A percentile compares a stretch with the other conserved stretches of the same genome.
Evolutionary conservation across 2,113 vertebrate genomes (phyloP).

Genomic region (Phaethon lepturus): DNA sequence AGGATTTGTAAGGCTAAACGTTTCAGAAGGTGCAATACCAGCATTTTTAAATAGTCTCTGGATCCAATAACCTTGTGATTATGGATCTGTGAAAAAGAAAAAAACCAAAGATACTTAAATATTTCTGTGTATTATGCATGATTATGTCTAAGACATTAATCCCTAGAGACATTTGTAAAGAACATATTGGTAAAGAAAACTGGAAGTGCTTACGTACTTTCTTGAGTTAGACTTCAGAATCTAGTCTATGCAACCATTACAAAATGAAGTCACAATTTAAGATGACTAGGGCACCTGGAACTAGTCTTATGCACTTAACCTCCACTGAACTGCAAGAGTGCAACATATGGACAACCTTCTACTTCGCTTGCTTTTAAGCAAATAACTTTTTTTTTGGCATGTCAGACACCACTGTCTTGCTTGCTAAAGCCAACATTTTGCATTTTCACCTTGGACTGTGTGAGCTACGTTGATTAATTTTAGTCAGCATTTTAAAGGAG

Average conservation of each 20-base stretch:
- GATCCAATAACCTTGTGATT: conserved; percentile 73
- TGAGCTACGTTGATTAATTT: neutral
- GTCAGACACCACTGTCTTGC: neutral
- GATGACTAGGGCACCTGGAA: neutral
- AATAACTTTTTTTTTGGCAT: neutral
- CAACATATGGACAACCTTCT: neutral
- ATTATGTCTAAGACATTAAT: neutral
- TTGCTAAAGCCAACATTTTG: neutral
- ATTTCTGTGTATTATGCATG: neutral
- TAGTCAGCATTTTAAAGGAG: neutral
- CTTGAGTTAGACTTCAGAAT: neutral
- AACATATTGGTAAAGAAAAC: neutral
- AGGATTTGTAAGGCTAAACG: conserved; percentile 75
- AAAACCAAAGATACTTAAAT: neutral
- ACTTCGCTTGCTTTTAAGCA: neutral
- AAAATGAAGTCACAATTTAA: neutral
- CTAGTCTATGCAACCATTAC: neutral
- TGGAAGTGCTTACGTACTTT: neutral
- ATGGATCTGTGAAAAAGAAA: conserved; percentile 84
- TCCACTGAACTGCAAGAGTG: neutral
- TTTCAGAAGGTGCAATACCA: conserved; percentile 88
- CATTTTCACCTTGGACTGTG: neutral
- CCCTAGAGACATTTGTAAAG: neutral
- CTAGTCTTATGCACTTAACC: too few relatives aligned
- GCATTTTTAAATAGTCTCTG: conserved; percentile 78